A percentile compares a stretch with the other conserved stretches of the same genome.
These are phyloP conservation scores for Mesembrinibis cayennensis DNA, from an alignment of 2,113 vertebrate genomes.

Conservation along the genomic window DNA sequence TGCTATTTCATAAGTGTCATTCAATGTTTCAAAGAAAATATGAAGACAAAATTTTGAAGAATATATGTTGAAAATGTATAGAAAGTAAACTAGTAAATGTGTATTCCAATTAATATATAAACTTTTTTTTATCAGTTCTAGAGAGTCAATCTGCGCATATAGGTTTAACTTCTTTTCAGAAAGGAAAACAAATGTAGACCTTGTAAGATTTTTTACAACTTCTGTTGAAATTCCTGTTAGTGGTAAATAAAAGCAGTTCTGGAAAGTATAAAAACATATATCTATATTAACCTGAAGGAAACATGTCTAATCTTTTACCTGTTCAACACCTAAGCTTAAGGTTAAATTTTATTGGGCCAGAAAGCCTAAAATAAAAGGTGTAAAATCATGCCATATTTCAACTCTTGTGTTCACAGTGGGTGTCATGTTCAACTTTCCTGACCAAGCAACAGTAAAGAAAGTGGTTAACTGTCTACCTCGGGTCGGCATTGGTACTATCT, in stretches of 20 bases:
- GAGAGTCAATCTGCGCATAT: not conserved
- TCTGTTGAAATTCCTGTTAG: not conserved
- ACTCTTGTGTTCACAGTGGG: slow-evolving; percentile 78
- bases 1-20: not conserved
- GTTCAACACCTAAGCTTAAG: not conserved
- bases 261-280: not conserved
- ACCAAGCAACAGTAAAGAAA: slow-evolving; percentile 91
- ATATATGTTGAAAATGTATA: not conserved
- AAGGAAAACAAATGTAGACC: not conserved
- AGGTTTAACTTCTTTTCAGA: not conserved
- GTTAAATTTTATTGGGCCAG: not conserved
- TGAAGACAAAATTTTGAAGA: not conserved
- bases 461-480: slow-evolving; percentile 93
- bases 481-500: slow-evolving; percentile 94
- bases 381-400: not conserved
- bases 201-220: not conserved
- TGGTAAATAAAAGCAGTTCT: not conserved
- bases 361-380: not conserved
- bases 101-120: not conserved
- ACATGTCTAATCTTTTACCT: not conserved
- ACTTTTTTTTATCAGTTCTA: not conserved
- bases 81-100: not conserved
- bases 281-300: not conserved
- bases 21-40: not conserved
- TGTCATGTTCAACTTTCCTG: slow-evolving; percentile 98